These are phyloP conservation scores for Brachynemurus nebulosus DNA, from an alignment of 2,888 invertebrate species.

Conservation along the genomic window DNA sequence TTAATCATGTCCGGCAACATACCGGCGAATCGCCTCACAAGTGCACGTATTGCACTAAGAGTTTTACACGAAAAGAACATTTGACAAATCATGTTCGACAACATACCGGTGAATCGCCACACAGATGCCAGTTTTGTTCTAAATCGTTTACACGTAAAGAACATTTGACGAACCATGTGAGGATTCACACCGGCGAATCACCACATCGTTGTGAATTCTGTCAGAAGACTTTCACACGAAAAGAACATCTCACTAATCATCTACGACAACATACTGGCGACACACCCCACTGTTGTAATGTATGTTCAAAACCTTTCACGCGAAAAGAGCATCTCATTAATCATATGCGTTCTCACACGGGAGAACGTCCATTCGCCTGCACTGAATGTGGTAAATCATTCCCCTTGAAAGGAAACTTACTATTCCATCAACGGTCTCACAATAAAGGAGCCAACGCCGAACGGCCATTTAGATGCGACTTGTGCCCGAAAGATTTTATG, in stretches of 20 bases:
- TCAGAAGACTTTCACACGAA: slow-evolving; percentile 54
- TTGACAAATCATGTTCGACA: slow-evolving; percentile 75
- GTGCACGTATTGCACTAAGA: slow-evolving; percentile 63
- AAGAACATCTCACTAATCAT: slow-evolving; percentile 58
- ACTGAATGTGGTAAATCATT: slow-evolving; percentile 78
- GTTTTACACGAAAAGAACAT: slow-evolving; percentile 68
- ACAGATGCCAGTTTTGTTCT: slow-evolving; percentile 71
- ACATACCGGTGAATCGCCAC: slow-evolving; percentile 79
- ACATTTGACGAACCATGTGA: slow-evolving; percentile 73
- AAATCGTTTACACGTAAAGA: slow-evolving; percentile 78
- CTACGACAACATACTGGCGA: slow-evolving; percentile 58
- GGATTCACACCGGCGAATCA: slow-evolving; percentile 48
- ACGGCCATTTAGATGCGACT: slow-evolving; percentile 59
- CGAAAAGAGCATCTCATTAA: slow-evolving; percentile 60
- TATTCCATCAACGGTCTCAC: slow-evolving; percentile 79
- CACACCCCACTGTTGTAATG: slow-evolving; percentile 55
- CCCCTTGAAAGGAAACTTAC: slow-evolving; percentile 67
- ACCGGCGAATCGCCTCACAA: slow-evolving; percentile 64
- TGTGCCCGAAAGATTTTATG: slow-evolving; percentile 77
- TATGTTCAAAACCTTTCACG: slow-evolving; percentile 60
- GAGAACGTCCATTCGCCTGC: slow-evolving; percentile 71
- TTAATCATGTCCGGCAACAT: slow-evolving; percentile 56
- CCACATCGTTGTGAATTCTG: slow-evolving; percentile 58
- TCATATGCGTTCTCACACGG: slow-evolving; percentile 66
- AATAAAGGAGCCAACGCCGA: slow-evolving; percentile 55